Percentiles rank a stretch among this genome's conserved stretches.
Conservation (phyloP, 1,140 invertebrate genomes). For the Lepidotrigona ventralis region DNA sequence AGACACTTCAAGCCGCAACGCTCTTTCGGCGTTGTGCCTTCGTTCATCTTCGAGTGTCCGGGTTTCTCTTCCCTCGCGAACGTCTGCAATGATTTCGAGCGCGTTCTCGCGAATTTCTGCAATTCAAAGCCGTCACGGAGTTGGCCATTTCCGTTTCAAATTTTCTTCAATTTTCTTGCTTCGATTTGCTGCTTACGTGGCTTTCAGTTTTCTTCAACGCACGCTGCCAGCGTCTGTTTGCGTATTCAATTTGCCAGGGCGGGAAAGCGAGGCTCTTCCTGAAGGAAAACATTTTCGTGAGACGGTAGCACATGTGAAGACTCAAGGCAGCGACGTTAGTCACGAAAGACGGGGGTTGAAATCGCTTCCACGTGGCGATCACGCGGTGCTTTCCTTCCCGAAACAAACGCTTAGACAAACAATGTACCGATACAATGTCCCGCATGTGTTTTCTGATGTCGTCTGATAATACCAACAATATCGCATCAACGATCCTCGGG, state of each 20-base stretch:
- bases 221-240: constrained; percentile 3
- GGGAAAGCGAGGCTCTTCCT: constrained; percentile 1
- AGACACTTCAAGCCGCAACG: too few species aligned
- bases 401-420: constrained; percentile 27
- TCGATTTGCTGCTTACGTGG: background rate
- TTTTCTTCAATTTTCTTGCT: constrained; percentile 2
- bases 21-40: background rate
- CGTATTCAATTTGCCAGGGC: constrained; percentile 14
- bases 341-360: constrained; percentile 22
- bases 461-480: background rate
- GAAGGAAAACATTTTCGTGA: constrained; percentile 34
- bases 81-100: background rate
- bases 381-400: constrained; percentile 3
- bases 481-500: too few species aligned
- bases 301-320: constrained; percentile 20
- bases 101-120: background rate
- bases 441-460: background rate
- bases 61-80: too few species aligned
- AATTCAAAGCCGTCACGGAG: too few species aligned
- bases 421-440: background rate
- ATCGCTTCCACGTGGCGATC: constrained; percentile 43
- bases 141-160: background rate
- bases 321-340: constrained; percentile 18
- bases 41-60: background rate
- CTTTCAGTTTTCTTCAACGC: constrained; percentile 6